Conservation (phyloP, 2,888 invertebrate genomes). For the Gnatocerus cornutus region DNA sequence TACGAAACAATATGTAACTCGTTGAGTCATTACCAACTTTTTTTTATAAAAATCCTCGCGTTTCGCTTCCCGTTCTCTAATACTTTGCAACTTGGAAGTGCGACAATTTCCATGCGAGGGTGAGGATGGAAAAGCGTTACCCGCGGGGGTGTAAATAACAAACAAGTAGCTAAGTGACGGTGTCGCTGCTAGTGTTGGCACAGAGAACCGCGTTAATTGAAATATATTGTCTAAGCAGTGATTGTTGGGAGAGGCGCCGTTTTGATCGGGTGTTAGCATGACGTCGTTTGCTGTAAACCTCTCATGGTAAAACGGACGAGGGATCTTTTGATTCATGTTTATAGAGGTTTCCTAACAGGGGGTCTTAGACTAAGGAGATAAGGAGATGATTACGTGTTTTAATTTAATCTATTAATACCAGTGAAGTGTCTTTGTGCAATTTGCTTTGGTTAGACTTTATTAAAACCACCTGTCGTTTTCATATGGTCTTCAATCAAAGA, state of each 20-base stretch:
- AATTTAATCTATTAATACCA: too few species aligned
- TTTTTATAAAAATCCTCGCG: too few species aligned
- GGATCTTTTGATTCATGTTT: conserved; percentile 61
- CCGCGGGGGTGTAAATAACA: conserved; percentile 68
- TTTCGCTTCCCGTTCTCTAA: background rate
- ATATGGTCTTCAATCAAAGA: too few species aligned
- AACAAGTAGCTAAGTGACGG: conserved; percentile 70
- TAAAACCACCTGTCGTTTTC: too few species aligned
- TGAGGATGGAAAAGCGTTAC: conserved; percentile 47
- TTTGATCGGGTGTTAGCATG: conserved; percentile 52
- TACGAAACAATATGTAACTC: too few species aligned
- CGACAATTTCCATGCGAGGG: conserved; percentile 15
- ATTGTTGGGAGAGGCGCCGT: conserved; percentile 62
- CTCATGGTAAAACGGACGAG: conserved; percentile 43
- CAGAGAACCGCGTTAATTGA: conserved; percentile 68
- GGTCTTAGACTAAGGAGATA: too few species aligned
- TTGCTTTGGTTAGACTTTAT: too few species aligned
- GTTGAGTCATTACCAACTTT: too few species aligned
- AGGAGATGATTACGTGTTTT: too few species aligned
- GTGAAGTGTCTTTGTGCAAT: too few species aligned
- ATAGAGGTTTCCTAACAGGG: conserved; percentile 51
- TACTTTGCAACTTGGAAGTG: background rate
- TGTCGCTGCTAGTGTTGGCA: conserved; percentile 64
- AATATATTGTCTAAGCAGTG: conserved; percentile 70
- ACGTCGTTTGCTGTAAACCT: conserved; percentile 49